Base-by-base conservation (phyloP, 1,140 invertebrate genomes). In the Pachyrhynchus sulphureomaculatus region DNA sequence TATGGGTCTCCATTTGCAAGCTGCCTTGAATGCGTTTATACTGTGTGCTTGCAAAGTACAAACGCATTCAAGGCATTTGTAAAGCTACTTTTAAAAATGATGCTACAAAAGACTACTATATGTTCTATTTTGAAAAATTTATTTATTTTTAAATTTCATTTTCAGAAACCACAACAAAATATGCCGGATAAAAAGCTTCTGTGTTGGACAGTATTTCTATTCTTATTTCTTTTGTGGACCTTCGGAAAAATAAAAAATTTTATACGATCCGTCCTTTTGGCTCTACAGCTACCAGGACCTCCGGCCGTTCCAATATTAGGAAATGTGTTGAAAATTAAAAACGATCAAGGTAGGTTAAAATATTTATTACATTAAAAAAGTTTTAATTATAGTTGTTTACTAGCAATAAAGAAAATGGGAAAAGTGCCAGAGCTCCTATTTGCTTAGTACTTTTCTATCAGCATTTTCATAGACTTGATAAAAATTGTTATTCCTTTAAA, bases 201-300 rank as follows among this genome's bases (percentile, higher is more conserved):
- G n/a, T 6, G 5, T 1, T 42, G 39, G 39, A 8, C 21, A 4
- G 17, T 10, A 20, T 20, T 42, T 18, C 2, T 42, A 42, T 20
- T 18, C 8, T 12, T 42, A 20, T 3, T 15, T 3, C 4, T 20
- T 4, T 2, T 42, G 4, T 42, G 39, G 39, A 42, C 18, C 2
- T 42, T 42, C 8, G 21, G 12, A 4, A 42, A 20, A 21, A 13
- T 21, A 8, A 66, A 52, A 41, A 68, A 67, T 56, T 70, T 68
- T 39, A 41, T 69, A 2, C 64, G 59, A 37, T 20, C 64, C 4
- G 64, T 68, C 6, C 45, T 42, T 36, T 48, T 71, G 18, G 66
- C 66, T 18, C 47, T 68, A 10, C 52, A 36, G 21, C 41, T 69
- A n/a, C 64, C 68, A 33, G 70, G 70, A 26, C 70, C 70, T n/a